A percentile compares a stretch with the other conserved stretches of the same genome.
phyloP scores from a whole-genome alignment of 2,797 vertebrate genomes.

The Halcyon chelicuti region DNA sequence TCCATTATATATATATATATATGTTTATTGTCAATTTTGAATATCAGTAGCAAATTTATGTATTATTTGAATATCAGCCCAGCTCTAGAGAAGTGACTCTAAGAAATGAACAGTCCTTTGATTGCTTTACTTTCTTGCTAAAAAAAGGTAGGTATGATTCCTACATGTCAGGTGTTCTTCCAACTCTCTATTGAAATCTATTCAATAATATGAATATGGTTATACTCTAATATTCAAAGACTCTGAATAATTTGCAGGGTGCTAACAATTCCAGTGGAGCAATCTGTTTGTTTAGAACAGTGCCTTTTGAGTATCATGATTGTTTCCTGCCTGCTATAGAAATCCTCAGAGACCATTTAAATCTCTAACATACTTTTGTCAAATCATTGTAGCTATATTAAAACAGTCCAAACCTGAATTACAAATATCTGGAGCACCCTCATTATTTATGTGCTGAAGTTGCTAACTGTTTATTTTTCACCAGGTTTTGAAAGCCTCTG shows the following conservation, averaged over 20 bases:
- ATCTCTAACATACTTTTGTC: not conserved
- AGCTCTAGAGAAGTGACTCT: not conserved
- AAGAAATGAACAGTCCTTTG: not conserved
- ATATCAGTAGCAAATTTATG: not conserved
- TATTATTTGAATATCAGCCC: not conserved
- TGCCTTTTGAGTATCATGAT: not conserved
- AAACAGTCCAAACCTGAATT: not conserved
- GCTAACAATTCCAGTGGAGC: not conserved
- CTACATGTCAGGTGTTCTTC: not conserved
- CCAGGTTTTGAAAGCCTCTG: conserved; percentile 4
- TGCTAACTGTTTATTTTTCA: conserved; percentile 25
- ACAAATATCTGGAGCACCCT: not conserved
- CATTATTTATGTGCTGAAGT: not conserved
- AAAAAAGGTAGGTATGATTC: not conserved
- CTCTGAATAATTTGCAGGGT: not conserved
- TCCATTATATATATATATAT: not conserved
- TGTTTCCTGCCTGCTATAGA: conserved; percentile 8
- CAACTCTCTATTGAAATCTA: not conserved
- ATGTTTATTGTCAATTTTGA: not conserved
- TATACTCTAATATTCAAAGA: not conserved
- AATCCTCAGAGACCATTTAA: not conserved
- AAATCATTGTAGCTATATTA: not conserved
- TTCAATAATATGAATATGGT: not conserved
- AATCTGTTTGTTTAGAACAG: not conserved
- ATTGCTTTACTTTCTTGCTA: conserved; percentile 8